Percentiles rank a stretch among this genome's conserved stretches.
Evolutionary conservation across 2,888 invertebrate genomes (phyloP).

Genomic region (Ectemnius continuus): DNA sequence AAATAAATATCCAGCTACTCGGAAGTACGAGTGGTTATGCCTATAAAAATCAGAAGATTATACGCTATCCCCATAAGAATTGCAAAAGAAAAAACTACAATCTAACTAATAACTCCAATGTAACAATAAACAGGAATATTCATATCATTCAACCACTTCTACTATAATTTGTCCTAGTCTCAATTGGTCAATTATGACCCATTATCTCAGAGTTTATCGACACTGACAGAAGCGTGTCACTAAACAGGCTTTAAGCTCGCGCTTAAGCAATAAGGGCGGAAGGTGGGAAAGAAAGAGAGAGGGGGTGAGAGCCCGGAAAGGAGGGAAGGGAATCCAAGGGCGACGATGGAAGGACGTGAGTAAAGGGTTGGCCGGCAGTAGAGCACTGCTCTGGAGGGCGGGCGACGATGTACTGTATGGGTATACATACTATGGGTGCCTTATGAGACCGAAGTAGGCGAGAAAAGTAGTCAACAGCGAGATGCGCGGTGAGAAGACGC

Average conservation of each 20-base stretch:
- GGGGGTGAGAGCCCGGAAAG: background rate
- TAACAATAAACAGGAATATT: too few relatives aligned
- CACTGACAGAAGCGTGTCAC: constrained; percentile 45
- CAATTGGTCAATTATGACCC: too few relatives aligned
- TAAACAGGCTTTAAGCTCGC: constrained; percentile 45
- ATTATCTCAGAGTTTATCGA: constrained; percentile 13
- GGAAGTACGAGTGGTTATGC: constrained; percentile 43
- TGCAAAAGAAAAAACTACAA: too few relatives aligned
- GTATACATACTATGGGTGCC: background rate
- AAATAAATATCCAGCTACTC: constrained; percentile 46
- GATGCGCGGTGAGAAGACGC: background rate
- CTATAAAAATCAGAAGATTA: constrained; percentile 23
- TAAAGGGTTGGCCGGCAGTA: constrained; percentile 9
- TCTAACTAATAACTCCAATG: too few relatives aligned
- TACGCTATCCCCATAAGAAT: background rate
- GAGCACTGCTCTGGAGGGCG: constrained; percentile 22
- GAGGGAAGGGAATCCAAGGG: constrained; percentile 1
- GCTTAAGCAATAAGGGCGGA: constrained; percentile 22
- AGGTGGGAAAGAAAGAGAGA: constrained; percentile 23
- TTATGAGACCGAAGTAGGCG: background rate
- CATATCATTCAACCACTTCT: too few relatives aligned
- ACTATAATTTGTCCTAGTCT: too few relatives aligned
- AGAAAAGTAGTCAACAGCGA: constrained; percentile 1
- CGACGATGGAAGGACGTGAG: constrained; percentile 5
- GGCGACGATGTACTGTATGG: constrained; percentile 9